Conservation (phyloP, 2,797 vertebrate species). For the Chelon labrosus region DNA sequence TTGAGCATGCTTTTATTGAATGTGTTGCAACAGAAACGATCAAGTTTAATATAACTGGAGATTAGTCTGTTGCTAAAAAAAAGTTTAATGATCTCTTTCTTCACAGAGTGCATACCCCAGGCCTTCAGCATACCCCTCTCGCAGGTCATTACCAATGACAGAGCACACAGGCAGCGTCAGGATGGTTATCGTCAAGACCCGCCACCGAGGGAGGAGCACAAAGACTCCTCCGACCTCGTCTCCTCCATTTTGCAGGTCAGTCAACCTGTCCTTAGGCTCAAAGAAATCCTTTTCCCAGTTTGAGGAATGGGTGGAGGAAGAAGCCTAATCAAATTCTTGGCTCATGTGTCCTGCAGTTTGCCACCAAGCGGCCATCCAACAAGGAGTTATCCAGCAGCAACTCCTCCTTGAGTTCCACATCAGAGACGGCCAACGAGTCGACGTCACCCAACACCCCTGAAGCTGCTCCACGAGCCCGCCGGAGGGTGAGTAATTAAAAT, state of each 20-base stretch:
- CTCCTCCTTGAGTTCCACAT: constrained; percentile 96
- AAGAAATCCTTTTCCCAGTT: no score
- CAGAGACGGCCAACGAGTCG: constrained; percentile 94
- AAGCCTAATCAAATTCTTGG: background rate
- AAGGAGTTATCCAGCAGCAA: constrained; percentile 97
- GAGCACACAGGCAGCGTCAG: constrained; percentile 92
- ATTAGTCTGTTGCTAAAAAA: constrained; percentile 11
- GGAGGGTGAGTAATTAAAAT: constrained; percentile 86
- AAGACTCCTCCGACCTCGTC: constrained; percentile 91
- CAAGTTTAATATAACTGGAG: constrained; percentile 22
- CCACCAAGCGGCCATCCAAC: constrained; percentile 89
- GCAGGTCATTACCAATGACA: constrained; percentile 95
- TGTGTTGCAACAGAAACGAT: constrained; percentile 16
- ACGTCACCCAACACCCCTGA: constrained; percentile 94
- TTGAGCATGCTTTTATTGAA: constrained; percentile 34
- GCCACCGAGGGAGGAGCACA: constrained; percentile 90
- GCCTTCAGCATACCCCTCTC: constrained; percentile 93
- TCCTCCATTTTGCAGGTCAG: constrained; percentile 88
- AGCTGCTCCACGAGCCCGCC: constrained; percentile 88
- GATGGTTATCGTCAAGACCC: constrained; percentile 82
- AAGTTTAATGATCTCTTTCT: constrained; percentile 6
- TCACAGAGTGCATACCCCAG: constrained; percentile 90
- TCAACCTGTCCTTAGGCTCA: no score
- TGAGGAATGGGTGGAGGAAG: background rate
- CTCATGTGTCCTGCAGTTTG: constrained; percentile 81